phyloP scores from a whole-genome alignment of 2,797 vertebrate species.

The Pygocentrus nattereri region DNA sequence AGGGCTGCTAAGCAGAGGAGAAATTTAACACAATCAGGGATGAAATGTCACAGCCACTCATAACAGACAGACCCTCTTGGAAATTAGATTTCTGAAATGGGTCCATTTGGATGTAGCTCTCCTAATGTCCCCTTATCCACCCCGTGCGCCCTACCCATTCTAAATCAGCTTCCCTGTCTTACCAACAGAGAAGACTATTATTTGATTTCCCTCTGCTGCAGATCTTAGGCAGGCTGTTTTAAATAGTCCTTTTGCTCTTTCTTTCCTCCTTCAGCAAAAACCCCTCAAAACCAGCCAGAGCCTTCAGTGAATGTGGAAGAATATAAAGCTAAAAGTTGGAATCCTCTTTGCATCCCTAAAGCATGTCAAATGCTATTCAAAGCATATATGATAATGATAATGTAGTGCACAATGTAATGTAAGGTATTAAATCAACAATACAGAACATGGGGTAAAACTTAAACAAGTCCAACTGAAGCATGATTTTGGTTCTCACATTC shows the following conservation, averaged over 20 bases:
- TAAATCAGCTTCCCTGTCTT: conserved; percentile 23
- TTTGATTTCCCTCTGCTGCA: conserved; percentile 48
- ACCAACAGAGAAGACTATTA: conserved; percentile 42
- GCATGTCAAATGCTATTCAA: too few relatives aligned
- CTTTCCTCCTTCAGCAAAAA: conserved; percentile 9
- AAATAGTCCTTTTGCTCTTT: conserved; percentile 28
- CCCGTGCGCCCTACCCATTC: neutral
- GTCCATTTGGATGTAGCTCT: conserved; percentile 54
- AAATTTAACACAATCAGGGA: conserved; percentile 57
- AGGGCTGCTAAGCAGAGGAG: conserved; percentile 36
- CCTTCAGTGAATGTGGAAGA: neutral
- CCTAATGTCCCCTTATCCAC: conserved; percentile 17
- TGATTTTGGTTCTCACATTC: too few relatives aligned
- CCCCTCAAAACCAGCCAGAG: neutral
- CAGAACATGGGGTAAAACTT: too few relatives aligned
- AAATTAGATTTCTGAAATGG: conserved; percentile 59
- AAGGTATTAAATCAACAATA: too few relatives aligned
- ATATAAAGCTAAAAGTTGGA: too few relatives aligned
- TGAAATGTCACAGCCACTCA: conserved; percentile 57
- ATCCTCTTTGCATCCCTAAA: too few relatives aligned
- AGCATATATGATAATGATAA: too few relatives aligned
- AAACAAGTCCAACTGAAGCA: too few relatives aligned
- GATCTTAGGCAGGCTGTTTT: conserved; percentile 14
- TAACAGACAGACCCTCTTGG: conserved; percentile 38
- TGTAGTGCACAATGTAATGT: too few relatives aligned